Evolutionary conservation across 2,113 vertebrate genomes (phyloP).

Genomic region (Poicephalus meyeri): DNA sequence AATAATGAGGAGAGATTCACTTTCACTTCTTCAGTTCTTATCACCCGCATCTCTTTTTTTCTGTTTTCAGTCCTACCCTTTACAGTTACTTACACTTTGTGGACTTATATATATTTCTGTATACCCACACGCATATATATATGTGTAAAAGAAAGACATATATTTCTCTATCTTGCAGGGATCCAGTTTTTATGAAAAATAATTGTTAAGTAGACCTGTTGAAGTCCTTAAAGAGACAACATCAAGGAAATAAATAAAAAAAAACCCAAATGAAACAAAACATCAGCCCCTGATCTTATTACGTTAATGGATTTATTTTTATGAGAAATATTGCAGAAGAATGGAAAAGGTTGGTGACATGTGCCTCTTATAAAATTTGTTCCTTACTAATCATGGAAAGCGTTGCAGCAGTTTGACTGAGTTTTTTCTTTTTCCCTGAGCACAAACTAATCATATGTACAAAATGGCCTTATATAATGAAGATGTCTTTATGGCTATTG

Average conservation of each 20-base stretch:
- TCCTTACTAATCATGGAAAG: background rate
- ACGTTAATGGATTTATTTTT: background rate
- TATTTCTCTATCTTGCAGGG: background rate
- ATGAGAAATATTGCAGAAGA: background rate
- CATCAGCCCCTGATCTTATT: background rate
- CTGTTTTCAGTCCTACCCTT: background rate
- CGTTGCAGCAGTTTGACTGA: background rate
- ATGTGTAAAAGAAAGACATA: background rate
- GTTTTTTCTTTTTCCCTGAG: background rate
- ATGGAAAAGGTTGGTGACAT: background rate
- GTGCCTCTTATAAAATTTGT: background rate
- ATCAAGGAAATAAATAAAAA: background rate
- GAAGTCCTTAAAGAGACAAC: background rate
- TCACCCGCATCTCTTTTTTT: background rate
- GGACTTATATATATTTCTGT: background rate
- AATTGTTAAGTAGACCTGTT: background rate
- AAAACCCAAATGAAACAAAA: background rate
- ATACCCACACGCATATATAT: rapidly evolving
- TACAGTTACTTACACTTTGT: background rate
- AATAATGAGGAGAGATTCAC: background rate
- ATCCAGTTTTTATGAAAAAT: background rate
- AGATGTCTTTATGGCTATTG: background rate
- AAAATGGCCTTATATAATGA: background rate
- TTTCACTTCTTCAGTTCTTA: background rate
- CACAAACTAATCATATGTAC: background rate